Evolutionary conservation across 2,113 vertebrate species (phyloP), one percentile per base, ranked within the genome.

Genomic region (Reinhardtius hippoglossoides): DNA sequence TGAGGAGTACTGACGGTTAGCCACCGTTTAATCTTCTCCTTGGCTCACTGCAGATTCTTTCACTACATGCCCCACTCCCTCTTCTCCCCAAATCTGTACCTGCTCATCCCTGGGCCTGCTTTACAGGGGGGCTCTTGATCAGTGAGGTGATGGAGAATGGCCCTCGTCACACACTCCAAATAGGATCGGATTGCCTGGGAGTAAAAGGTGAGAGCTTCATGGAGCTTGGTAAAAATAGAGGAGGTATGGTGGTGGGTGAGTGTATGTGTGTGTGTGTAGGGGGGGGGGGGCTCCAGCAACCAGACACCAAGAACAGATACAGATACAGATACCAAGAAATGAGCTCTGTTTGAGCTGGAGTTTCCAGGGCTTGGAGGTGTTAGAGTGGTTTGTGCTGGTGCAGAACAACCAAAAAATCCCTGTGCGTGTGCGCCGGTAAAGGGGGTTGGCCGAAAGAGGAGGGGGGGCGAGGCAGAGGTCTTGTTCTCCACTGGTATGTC

Each of bases 31-130:
- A 93, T 94, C 92, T 91, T 83, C 86, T 93, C 87, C 82, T 80
- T 92, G 92, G 88, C 86, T 91, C 87, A 87, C 88, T 85, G 87
- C 84, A 92, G 87, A 92, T 91, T 94, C 91, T 92, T 91, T 91
- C 87, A 89, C 82, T 84, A 86, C 81, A 85, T 80, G 82, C 85
- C 85, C 80, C 70, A 71, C 89, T 88, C 87, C 80, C 78, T 80
- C 85, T 63, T 85, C 87, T 75, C 75, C 80, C 89, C 79, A 89
- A 89, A 91, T 89, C 87, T 90, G 74, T 90, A 92, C 89, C 91
- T 92, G 89, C 90, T 92, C 92, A 90, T 91, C 91, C 88, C 83
- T 64, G 86, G 87, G 89, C 81, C 89, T 23, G 74, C 84, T 87
- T 85, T 79, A 87, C 90, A 75, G 84, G 86, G 82, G 87, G 85